These are phyloP conservation scores for Cryptotis parvus DNA, from an alignment of 2,113 vertebrate genomes.

Conservation along the genomic window DNA sequence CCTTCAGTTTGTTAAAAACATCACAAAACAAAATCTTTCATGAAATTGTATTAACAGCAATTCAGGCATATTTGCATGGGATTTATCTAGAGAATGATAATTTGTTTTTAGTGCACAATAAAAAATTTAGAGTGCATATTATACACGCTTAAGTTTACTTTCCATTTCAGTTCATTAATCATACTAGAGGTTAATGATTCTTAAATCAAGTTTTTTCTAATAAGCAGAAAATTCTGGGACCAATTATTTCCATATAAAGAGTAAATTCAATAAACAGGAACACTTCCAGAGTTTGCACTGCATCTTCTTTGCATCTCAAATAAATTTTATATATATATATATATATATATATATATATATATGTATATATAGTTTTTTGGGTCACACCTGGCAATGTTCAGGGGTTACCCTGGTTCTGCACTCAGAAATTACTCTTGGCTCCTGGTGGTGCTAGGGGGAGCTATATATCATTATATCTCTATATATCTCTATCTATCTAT, in stretches of 20 bases:
- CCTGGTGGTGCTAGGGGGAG: too few relatives aligned
- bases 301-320: constrained; percentile 20
- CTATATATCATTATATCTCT: too few relatives aligned
- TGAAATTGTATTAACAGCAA: constrained; percentile 14
- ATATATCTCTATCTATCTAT: too few relatives aligned
- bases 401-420: too few relatives aligned
- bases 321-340: too few relatives aligned
- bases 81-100: neutral
- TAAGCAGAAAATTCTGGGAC: constrained; percentile 39
- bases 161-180: constrained; percentile 29
- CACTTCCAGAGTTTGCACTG: constrained; percentile 6
- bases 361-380: neutral
- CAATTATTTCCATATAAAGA: constrained; percentile 35
- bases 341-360: too few relatives aligned
- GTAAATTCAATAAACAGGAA: constrained; percentile 4
- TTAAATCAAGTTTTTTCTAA: constrained; percentile 38
- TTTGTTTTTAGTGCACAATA: neutral
- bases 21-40: neutral
- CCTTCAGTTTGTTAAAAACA: neutral
- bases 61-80: neutral
- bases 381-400: too few relatives aligned
- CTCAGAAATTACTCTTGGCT: too few relatives aligned
- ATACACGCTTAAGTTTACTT: neutral
- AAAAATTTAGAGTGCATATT: constrained; percentile 36
- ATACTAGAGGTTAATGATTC: constrained; percentile 15